Base-by-base conservation (phyloP, 2,797 vertebrate species). In the Typhlichthys eigenmanni region DNA sequence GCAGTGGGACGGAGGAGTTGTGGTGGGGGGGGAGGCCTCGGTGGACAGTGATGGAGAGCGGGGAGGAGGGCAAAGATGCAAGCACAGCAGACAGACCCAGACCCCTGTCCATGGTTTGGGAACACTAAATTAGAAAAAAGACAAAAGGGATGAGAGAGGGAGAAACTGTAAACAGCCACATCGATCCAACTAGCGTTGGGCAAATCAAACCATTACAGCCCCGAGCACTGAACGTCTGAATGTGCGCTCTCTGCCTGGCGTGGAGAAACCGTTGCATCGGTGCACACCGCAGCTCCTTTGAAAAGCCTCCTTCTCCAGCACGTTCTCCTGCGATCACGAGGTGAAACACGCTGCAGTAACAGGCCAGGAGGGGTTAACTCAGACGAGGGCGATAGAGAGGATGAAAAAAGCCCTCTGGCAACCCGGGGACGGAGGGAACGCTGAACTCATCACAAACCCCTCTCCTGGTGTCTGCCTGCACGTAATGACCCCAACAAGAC, bases 21-120 rank as follows among this genome's bases (percentile, higher is more conserved):
- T 16, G 58, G 56, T n/a, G 43, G 51, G 81, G 63, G 78, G 68
- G 60, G 56, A 85, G 43, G 47, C 79, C 89, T 92, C 91, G 89
- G 91, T 94, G 94, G 94, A 95, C 94, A 96, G 93, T 96, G 95
- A 96, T 96, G 93, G 94, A 96, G 93, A 93, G 91, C 72, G 66
- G 84, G 85, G 85, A 86, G 86, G 85, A 89, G 84, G 87, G 87
- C 80, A 73, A 91, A 91, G 91, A 88, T 93, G 92, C 91, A 94
- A 95, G 93, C 92, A 73, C 92, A 95, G 94, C 92, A 95, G 92
- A 92, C 85, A 87, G 71, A 84, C 85, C 85, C 87, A 83, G 85
- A 88, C 86, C 84, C 81, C 81, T 86, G 88, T 91, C 89, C 90
- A 89, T 86, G 90, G 87, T 90, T 93, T 91, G 88, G 92, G 90